phyloP scores from a whole-genome alignment of 64 coral and sea anemone species.

The Porites lutea region DNA sequence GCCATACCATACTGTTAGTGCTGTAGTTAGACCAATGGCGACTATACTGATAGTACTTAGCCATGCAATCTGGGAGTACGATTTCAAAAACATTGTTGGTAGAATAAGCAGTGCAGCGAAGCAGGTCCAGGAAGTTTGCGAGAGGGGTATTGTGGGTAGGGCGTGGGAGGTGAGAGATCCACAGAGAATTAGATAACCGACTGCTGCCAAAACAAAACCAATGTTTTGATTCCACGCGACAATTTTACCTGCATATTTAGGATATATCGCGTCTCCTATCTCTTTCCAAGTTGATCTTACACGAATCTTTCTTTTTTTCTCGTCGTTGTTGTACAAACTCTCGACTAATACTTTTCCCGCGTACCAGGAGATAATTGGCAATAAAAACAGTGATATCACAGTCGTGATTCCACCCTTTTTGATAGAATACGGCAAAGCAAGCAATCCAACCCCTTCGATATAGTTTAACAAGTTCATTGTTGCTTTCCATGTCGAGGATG shows the following conservation, averaged over 20 bases:
- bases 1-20: not conserved
- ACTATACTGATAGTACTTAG: conserved; percentile 8
- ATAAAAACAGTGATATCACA: not conserved
- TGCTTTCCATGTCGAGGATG: not conserved
- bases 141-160: not conserved
- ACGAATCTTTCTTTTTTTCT: not conserved
- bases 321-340: conserved; percentile 1
- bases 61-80: conserved; percentile 38
- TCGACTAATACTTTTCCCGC: not conserved
- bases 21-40: not conserved
- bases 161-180: conserved; percentile 21
- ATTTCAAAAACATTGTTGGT: conserved; percentile 28
- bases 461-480: conserved; percentile 34
- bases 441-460: conserved; percentile 51
- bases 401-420: not conserved
- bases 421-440: conserved; percentile 31
- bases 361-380: conserved; percentile 8
- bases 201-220: not conserved
- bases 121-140: not conserved
- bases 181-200: not conserved
- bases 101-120: not conserved
- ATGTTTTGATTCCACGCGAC: not conserved
- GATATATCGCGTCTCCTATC: not conserved
- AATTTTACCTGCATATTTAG: not conserved
- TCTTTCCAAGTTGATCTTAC: conserved; percentile 10